Conservation (phyloP, 2,797 vertebrate species). For the Labroides dimidiatus region DNA sequence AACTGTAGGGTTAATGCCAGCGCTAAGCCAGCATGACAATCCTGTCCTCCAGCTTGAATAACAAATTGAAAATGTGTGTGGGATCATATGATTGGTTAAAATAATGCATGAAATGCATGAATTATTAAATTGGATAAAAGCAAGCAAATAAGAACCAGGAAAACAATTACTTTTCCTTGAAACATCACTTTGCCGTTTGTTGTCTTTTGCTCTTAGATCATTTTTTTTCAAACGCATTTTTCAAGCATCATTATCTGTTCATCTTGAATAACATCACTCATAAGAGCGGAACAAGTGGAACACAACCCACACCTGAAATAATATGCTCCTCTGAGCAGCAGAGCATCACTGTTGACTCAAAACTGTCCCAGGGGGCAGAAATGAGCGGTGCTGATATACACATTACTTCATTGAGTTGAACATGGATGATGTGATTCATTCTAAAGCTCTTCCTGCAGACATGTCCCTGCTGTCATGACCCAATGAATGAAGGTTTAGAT, state of each 20-base stretch:
- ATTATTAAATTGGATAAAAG: constrained; percentile 23
- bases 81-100: constrained; percentile 38
- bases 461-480: too few relatives aligned
- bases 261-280: neutral
- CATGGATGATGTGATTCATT: neutral
- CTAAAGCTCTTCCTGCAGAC: neutral
- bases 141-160: constrained; percentile 10
- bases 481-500: too few relatives aligned
- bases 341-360: neutral
- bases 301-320: too few relatives aligned
- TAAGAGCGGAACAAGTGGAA: neutral
- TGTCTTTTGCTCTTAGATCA: constrained; percentile 5
- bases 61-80: constrained; percentile 58
- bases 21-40: constrained; percentile 53
- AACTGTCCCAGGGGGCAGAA: too few relatives aligned
- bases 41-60: constrained; percentile 58
- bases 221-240: neutral
- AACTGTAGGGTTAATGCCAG: constrained; percentile 62
- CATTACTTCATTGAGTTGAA: neutral
- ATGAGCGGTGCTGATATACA: neutral
- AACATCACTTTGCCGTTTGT: neutral
- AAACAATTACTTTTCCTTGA: constrained; percentile 23
- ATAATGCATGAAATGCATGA: constrained; percentile 31
- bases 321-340: neutral
- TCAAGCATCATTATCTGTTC: neutral